Conservation (phyloP, 2,113 vertebrate genomes). For the Euleptes europaea region DNA sequence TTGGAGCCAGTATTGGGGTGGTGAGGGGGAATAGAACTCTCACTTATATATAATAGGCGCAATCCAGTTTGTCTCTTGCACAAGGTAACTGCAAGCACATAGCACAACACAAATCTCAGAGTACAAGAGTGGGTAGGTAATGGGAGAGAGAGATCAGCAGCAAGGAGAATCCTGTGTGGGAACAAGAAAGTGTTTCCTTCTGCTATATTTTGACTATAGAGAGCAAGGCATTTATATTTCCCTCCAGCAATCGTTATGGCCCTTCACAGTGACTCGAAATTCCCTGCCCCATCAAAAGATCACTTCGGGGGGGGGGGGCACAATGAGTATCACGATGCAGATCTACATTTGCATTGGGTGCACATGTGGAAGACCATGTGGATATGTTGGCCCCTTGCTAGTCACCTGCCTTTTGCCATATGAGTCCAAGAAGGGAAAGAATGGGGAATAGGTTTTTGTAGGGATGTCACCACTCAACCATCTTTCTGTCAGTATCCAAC, state of each 20-base stretch:
- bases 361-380: neutral
- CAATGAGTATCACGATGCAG: neutral
- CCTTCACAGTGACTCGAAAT: neutral
- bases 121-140: too few relatives aligned
- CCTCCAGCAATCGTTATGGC: neutral
- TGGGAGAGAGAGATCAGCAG: neutral
- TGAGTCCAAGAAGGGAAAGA: too few relatives aligned
- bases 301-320: too few relatives aligned
- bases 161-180: neutral
- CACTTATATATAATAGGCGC: neutral
- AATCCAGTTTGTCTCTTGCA: neutral
- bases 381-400: neutral
- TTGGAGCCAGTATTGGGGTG: neutral
- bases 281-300: neutral
- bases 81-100: neutral
- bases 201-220: neutral
- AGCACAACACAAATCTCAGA: neutral
- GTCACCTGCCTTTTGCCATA: neutral
- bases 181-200: neutral
- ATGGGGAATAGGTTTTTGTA: neutral
- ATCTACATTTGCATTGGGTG: neutral
- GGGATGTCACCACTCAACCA: too few relatives aligned
- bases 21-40: too few relatives aligned
- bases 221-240: too few relatives aligned
- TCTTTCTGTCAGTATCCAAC: neutral